phyloP scores from a whole-genome alignment of 1,140 invertebrate genomes.

The Kradibia gibbosae region DNA sequence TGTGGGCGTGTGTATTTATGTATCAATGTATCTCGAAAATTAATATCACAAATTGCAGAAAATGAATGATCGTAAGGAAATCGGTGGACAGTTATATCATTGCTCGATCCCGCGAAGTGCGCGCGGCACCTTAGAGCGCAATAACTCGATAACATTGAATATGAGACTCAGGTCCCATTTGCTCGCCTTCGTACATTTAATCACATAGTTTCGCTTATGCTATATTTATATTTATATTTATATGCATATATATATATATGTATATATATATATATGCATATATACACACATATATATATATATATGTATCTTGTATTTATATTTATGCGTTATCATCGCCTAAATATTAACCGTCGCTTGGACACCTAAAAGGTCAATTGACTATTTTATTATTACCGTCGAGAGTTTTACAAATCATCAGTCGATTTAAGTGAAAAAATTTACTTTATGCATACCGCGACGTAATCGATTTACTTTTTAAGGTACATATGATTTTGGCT shows the following conservation, averaged over 20 bases:
- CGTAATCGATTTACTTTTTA: conserved; percentile 17
- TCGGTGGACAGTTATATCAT: conserved; percentile 67
- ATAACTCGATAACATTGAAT: not conserved
- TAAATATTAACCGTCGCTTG: conserved; percentile 59
- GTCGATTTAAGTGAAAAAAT: conserved; percentile 64
- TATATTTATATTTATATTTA: conserved; percentile 59
- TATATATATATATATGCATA: no score
- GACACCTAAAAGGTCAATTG: conserved; percentile 70
- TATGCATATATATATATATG: no score
- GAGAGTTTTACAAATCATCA: conserved; percentile 69
- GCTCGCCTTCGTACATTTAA: conserved; percentile 52
- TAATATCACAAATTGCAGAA: conserved; percentile 69
- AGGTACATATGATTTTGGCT: conserved; percentile 1
- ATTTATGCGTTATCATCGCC: conserved; percentile 48
- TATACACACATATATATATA: no score
- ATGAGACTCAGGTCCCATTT: not conserved
- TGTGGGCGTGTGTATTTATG: no score
- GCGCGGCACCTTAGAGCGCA: no score
- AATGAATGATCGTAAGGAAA: conserved; percentile 64
- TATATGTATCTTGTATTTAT: no score
- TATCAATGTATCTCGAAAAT: conserved; percentile 50
- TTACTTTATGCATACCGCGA: conserved; percentile 26
- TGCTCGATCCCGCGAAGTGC: no score
- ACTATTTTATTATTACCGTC: conserved; percentile 70
- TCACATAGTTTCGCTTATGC: conserved; percentile 57